Conservation (phyloP, 2,888 invertebrate species). For the Phragmatobia fuliginosa region DNA sequence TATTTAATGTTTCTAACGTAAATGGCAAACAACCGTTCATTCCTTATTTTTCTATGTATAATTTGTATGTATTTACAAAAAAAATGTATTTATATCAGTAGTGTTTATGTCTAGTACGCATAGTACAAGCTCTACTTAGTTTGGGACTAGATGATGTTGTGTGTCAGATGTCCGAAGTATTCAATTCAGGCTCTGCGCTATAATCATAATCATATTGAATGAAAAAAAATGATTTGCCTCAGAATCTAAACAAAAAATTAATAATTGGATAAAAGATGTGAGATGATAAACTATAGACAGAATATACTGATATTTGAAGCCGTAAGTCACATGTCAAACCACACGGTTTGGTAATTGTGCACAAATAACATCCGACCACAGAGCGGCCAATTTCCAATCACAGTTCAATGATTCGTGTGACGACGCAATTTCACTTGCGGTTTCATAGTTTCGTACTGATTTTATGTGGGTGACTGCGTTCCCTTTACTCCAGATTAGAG, state of each 20-base stretch:
- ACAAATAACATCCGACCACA: conserved; percentile 33
- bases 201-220: too few species aligned
- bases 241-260: too few species aligned
- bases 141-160: too few species aligned
- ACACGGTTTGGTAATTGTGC: conserved; percentile 18
- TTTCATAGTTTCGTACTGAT: neutral
- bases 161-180: too few species aligned
- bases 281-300: neutral
- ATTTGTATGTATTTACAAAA: too few species aligned
- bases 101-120: too few species aligned
- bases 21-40: too few species aligned
- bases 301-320: neutral
- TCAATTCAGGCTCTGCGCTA: too few species aligned
- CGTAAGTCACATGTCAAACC: conserved; percentile 5
- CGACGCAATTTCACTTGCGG: conserved; percentile 17
- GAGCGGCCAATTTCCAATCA: conserved; percentile 22
- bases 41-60: too few species aligned
- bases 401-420: conserved; percentile 28
- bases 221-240: too few species aligned
- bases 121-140: too few species aligned
- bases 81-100: too few species aligned
- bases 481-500: neutral
- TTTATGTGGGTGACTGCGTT: neutral
- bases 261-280: neutral
- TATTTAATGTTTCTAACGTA: neutral